Evolutionary conservation across 2,113 vertebrate genomes (phyloP), one percentile per base, ranked within the genome.

Genomic region (Acrocephalus kingi): DNA sequence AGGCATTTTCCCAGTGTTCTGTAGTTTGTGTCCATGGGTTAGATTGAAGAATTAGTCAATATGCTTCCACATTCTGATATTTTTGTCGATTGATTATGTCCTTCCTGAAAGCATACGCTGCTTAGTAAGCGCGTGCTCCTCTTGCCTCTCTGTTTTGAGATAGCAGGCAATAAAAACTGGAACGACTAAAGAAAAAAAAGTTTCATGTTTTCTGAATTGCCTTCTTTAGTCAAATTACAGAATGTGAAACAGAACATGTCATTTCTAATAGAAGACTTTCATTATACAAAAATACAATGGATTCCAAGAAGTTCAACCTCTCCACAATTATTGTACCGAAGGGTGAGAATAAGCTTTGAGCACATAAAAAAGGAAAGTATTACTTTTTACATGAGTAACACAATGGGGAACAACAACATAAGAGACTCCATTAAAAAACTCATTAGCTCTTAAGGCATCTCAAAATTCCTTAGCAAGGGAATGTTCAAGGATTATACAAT

Each of bases 71-170:
- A 39, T 85, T n/a, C 71, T 87, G 49, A 46, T 84, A 62, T 79
- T 90, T 96, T 75, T 66, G n/a, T 79, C 49, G 10, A 90, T 72
- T 87, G 64, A 93, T 93, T 54, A 41, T 55, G 80, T 64, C 88
- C 76, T 88, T 66, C 59, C 68, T 87, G 85, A 80, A 94, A 89
- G 48, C 52, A 56, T 68, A 68, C 14, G 45, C 83, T 72, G 15
- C 24, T 27, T 30, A 54, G 20, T 15, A 51, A 55, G 12, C 9
- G 41, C 49, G 81, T 89, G 39, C 73, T 84, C 39, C 45, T 78
- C 51, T 25, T 58, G 51, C 51, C 63, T 92, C 55, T 85, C 51
- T 80, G 41, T 77, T 85, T 59, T 67, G 73, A 77, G 56, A 59
- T 19, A 78, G 43, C 43, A 87, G 43, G 43, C 55, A 72, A 83